Evolutionary conservation across 2,888 invertebrate species (phyloP).

Genomic region (Corbicula japonica): DNA sequence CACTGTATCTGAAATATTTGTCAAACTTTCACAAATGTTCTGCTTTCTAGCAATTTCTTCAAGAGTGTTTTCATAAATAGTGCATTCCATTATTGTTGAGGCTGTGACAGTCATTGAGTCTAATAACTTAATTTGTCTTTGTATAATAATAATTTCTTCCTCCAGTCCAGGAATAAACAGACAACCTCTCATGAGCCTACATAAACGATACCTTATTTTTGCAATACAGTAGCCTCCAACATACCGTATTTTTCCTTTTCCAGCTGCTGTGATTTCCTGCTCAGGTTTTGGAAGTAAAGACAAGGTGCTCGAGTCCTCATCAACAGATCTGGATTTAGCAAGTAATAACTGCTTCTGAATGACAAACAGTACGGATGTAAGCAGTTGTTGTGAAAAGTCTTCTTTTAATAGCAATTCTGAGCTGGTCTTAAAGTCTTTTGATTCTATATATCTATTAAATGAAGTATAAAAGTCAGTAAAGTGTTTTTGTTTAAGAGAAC

Average conservation of each 20-base stretch:
- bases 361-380: not conserved
- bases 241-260: conserved; percentile 11
- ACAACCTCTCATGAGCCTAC: not conserved
- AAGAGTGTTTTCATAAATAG: not conserved
- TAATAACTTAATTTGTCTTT: not conserved
- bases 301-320: not conserved
- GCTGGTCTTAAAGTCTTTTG: not conserved
- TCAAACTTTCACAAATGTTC: conserved; percentile 19
- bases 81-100: not conserved
- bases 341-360: not conserved
- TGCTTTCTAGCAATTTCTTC: not conserved
- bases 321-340: not conserved
- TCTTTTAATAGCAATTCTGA: not conserved
- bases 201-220: conserved; percentile 1
- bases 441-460: not conserved
- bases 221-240: conserved; percentile 5
- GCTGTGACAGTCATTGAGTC: conserved; percentile 5
- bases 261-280: not conserved
- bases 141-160: not conserved
- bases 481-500: not conserved
- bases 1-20: conserved; percentile 3
- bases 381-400: not conserved
- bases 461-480: not conserved
- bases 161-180: conserved; percentile 2
- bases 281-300: not conserved